A percentile compares a stretch with the other conserved stretches of the same genome.
phyloP scores from a whole-genome alignment of 1,140 invertebrate species.

The Sipha flava region DNA sequence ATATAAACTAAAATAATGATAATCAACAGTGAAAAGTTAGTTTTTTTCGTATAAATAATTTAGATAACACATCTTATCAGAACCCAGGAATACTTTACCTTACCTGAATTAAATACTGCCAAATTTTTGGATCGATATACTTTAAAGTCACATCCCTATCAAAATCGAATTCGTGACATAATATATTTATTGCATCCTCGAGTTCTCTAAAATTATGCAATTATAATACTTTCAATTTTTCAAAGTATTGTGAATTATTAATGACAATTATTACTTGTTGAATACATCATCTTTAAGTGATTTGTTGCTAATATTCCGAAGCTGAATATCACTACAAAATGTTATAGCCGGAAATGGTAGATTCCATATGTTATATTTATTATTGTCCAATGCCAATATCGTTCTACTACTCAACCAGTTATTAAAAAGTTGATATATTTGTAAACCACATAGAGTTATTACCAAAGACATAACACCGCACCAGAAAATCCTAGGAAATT shows the following conservation, averaged over 20 bases:
- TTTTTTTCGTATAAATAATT: too few species aligned
- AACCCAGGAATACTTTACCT: not conserved
- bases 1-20: too few species aligned
- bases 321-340: slow-evolving; percentile 35
- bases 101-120: not conserved
- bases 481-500: slow-evolving; percentile 29
- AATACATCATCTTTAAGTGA: not conserved
- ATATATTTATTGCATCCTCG: not conserved
- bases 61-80: too few species aligned
- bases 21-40: too few species aligned
- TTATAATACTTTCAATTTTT: not conserved
- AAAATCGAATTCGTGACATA: not conserved
- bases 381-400: slow-evolving; percentile 20
- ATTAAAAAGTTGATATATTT: slow-evolving; percentile 4
- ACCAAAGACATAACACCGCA: slow-evolving; percentile 34
- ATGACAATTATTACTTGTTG: not conserved
- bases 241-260: not conserved
- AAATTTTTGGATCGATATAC: not conserved
- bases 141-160: not conserved
- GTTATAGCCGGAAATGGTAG: slow-evolving; percentile 37
- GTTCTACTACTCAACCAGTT: slow-evolving; percentile 28
- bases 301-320: not conserved
- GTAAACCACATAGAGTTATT: slow-evolving; percentile 12
- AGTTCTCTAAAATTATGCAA: not conserved
- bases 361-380: slow-evolving; percentile 28